A percentile compares a stretch with the other conserved stretches of the same genome.
Conservation (phyloP, 2,888 invertebrate species). For the Pristionchus arcanus region DNA sequence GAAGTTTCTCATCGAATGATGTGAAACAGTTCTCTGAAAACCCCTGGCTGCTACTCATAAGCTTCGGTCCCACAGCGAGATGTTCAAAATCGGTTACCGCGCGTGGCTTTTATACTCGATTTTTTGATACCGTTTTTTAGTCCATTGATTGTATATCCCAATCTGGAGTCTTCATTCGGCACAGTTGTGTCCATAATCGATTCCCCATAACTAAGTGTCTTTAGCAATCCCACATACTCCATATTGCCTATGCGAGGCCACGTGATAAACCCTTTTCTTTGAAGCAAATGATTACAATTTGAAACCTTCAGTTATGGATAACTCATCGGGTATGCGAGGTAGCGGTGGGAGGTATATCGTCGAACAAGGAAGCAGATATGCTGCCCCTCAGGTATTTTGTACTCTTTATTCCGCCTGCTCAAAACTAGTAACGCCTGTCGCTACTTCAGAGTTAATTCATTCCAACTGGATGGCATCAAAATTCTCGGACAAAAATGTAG, state of each 20-base stretch:
- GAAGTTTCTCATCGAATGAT: no score
- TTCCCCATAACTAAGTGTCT: neutral
- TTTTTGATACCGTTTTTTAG: neutral
- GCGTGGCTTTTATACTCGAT: slow-evolving; percentile 15
- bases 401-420: neutral
- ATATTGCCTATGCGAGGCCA: neutral
- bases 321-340: slow-evolving; percentile 40
- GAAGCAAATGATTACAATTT: neutral
- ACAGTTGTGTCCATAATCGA: neutral
- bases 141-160: neutral
- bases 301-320: slow-evolving; percentile 24
- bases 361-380: slow-evolving; percentile 33
- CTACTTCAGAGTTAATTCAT: no score
- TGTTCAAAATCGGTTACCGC: neutral
- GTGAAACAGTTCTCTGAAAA: no score
- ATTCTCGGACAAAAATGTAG: no score
- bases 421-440: no score
- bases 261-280: neutral
- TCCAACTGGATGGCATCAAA: neutral
- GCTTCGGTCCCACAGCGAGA: neutral
- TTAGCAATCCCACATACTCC: neutral
- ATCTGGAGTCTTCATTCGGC: neutral
- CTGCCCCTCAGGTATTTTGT: neutral
- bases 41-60: no score
- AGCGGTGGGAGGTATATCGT: neutral